These are phyloP conservation scores for Chroicocephalus ridibundus DNA, from an alignment of 2,113 vertebrate species.

Conservation along the genomic window DNA sequence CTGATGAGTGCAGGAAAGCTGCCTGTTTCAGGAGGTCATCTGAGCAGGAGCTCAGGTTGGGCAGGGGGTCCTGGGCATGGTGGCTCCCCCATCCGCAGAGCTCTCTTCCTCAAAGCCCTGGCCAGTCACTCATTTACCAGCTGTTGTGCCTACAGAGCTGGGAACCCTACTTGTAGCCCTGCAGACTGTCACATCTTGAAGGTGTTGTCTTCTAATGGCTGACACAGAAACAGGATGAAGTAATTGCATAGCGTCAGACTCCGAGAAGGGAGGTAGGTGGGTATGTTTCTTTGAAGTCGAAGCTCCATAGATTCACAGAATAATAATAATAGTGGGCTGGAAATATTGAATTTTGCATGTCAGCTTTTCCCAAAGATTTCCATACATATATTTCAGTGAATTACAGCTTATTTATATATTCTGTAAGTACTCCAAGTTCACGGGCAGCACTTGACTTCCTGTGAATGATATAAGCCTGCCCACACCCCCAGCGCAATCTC, in stretches of 20 bases:
- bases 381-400: not conserved
- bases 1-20: not conserved
- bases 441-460: not conserved
- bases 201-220: not conserved
- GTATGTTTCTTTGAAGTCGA: not conserved
- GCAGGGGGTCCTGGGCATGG: not conserved
- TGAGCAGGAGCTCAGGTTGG: not conserved
- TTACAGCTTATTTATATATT: not conserved
- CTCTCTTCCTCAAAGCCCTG: not conserved
- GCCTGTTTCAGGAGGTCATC: not conserved
- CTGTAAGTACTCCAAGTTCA: not conserved
- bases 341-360: not conserved
- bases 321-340: not conserved
- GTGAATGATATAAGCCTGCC: not conserved
- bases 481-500: not conserved
- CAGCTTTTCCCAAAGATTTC: not conserved
- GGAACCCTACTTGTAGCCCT: not conserved
- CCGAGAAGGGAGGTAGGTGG: not conserved
- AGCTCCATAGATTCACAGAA: not conserved
- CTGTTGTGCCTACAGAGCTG: not conserved
- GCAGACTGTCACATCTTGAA: not conserved
- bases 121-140: not conserved
- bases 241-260: not conserved
- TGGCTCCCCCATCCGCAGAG: not conserved
- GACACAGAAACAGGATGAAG: not conserved